A percentile compares a stretch with the other conserved stretches of the same genome.
Conservation (phyloP, 2,797 vertebrate species). For the Clarias laeviceps region DNA sequence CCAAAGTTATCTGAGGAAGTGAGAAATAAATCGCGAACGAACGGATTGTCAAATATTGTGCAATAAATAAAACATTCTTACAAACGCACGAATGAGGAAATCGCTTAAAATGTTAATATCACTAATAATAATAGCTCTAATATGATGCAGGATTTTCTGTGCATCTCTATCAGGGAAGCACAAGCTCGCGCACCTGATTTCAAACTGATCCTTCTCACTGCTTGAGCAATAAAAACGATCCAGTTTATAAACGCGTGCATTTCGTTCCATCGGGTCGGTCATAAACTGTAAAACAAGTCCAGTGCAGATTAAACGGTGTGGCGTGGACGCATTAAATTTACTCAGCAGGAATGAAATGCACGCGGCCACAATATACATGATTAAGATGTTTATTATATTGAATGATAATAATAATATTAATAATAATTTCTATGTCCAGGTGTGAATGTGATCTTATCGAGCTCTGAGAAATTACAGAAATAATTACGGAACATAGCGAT, state of each 20-base stretch:
- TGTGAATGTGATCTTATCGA: not conserved
- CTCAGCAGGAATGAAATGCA: not conserved
- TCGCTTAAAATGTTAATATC: not conserved
- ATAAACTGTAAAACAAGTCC: no score
- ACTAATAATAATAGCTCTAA: not conserved
- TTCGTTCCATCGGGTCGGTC: not conserved
- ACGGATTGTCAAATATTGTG: not conserved
- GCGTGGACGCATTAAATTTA: not conserved
- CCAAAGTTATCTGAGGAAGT: not conserved
- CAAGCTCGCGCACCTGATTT: not conserved
- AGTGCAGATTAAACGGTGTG: no score
- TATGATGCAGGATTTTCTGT: not conserved
- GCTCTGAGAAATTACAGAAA: not conserved
- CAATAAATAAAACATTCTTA: not conserved
- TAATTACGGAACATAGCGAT: no score
- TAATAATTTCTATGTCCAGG: not conserved
- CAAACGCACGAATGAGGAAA: no score
- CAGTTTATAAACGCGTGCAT: not conserved
- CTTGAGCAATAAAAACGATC: not conserved
- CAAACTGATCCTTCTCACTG: not conserved
- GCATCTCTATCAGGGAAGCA: not conserved
- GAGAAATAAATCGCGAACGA: not conserved
- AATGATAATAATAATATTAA: not conserved
- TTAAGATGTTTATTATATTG: not conserved
- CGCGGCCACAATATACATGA: not conserved